Evolutionary conservation across 2,797 vertebrate genomes (phyloP), one percentile per base, ranked within the genome.

Genomic region (Hydrocynus forskahlii): DNA sequence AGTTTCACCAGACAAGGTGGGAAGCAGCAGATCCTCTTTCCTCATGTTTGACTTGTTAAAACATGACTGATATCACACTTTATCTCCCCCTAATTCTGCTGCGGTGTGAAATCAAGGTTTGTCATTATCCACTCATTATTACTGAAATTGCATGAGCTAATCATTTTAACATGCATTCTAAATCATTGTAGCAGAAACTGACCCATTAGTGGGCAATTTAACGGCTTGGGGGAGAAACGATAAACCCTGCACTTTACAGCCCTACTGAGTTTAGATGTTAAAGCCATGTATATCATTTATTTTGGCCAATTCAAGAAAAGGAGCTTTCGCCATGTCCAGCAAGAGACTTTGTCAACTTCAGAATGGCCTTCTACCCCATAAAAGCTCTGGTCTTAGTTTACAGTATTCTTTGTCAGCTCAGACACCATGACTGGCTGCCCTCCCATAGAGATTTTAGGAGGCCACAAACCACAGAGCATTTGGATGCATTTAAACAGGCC

Each of bases 381-480:
- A 76, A 43, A 40, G 29, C 38, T 66, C 63, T 68, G 54, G 57
- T 35, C 50, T 62, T 67, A 62, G 50, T 84, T 80, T 75, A 82
- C 25, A 64, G 76, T 71, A 77, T 78, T 83, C 72, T 82, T 67
- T 7, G 67, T 81, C 60, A 25, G 19, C 40, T 68, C 40, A 81
- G 64, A 62, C 52, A 78, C 8, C 54, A n/a, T 85, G 50, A 13
- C 69, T 78, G 76, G 71, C 45, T 84, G 43, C 80, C 82, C 67
- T 80, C 85, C 75, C 19, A 21, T 74, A 83, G 85, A 87, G 81
- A 77, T 86, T 89, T 88, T 52, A 83, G 89, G 73, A 81, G 88
- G 88, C 92, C 88, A 21, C 91, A 92, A 90, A 92, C 91, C 89
- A 35, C 89, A 84, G 86, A 85, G 82, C 85, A 89, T 91, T 92